Percentiles rank a stretch among this genome's conserved stretches.
Evolutionary conservation across 1,140 invertebrate genomes (phyloP).

Genomic region (Drosophila obscura): DNA sequence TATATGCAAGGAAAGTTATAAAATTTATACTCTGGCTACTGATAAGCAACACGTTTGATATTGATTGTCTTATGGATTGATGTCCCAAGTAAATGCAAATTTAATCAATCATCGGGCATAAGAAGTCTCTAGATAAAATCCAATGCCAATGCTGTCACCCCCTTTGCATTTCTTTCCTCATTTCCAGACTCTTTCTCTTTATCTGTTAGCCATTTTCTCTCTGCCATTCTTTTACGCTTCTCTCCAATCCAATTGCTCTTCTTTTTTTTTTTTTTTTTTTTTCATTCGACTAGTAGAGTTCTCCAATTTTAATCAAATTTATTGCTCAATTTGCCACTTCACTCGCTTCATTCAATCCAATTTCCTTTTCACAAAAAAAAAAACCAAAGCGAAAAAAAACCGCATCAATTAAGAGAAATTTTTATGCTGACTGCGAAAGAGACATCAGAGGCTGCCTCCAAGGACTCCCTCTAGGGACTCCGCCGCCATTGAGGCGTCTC

Average conservation of each 20-base stretch:
- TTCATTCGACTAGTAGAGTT: neutral
- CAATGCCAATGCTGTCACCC: too few species aligned
- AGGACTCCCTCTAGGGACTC: neutral
- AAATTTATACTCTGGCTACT: neutral
- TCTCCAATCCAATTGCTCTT: neutral
- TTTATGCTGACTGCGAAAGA: conserved; percentile 34
- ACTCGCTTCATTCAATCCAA: conserved; percentile 46
- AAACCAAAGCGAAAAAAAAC: conserved; percentile 9
- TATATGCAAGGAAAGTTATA: neutral
- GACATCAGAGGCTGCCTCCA: neutral
- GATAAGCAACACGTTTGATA: too few species aligned
- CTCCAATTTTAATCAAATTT: conserved; percentile 46
- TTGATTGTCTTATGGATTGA: too few species aligned
- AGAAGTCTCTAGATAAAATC: too few species aligned
- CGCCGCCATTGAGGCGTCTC: conserved; percentile 13
- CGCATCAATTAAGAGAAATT: conserved; percentile 42
- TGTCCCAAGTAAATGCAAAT: too few species aligned
- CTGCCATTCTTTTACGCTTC: too few species aligned
- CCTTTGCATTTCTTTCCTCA: too few species aligned
- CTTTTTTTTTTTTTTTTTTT: neutral
- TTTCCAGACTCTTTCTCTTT: neutral
- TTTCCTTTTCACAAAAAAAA: conserved; percentile 26
- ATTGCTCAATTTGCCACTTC: conserved; percentile 56
- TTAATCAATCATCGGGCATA: too few species aligned
- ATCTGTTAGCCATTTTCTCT: neutral